Evolutionary conservation across 2,888 invertebrate genomes (phyloP), one percentile per base, ranked within the genome.

Genomic region (Netelia fuscicornis): DNA sequence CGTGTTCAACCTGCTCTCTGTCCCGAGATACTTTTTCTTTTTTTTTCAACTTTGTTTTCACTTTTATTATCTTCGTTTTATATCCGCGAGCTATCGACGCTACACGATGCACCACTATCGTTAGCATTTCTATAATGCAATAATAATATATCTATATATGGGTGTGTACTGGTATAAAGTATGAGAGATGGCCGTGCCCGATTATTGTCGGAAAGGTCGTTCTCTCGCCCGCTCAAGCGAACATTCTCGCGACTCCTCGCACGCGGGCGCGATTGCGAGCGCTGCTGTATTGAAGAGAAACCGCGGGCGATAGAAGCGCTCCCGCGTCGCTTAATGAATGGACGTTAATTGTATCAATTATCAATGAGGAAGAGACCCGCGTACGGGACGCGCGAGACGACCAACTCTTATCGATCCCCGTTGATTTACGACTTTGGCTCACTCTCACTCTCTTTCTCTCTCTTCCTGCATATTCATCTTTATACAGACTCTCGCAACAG

Each of bases 331-430:
- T 90, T 92, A 91, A 93, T 90, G 91, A 93, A 92, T 91, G 90
- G 87, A 88, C 89, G 90, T 92, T 92, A 93, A 93, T 92, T 93
- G 92, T 92, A 92, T 92, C 91, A 92, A 92, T 92, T 91, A 92
- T 92, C 91, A 92, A 91, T 90, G 91, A 91, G 90, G 90, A 90
- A 91, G 87, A 86, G 83, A 86, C 88, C 62, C 86, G 87, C 89
- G 82, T 80, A 76, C 78, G 86, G 88, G 86, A 72, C 86, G 89
- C 85, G 86, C 86, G 86, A 90, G 88, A 89, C 88, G 85, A 90
- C 76, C 81, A 79, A 79, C 88, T 89, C 90, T 92, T 93, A 92
- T 92, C 92, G 91, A 90, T 91, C 89, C 80, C 88, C 86, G 65
- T 87, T 93, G 92, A 93, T 92, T 93, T 91, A 92, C 91, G 91